A percentile compares a stretch with the other conserved stretches of the same genome.
phyloP scores from a whole-genome alignment of 2,113 vertebrate species.

The Ochotona curzoniae region DNA sequence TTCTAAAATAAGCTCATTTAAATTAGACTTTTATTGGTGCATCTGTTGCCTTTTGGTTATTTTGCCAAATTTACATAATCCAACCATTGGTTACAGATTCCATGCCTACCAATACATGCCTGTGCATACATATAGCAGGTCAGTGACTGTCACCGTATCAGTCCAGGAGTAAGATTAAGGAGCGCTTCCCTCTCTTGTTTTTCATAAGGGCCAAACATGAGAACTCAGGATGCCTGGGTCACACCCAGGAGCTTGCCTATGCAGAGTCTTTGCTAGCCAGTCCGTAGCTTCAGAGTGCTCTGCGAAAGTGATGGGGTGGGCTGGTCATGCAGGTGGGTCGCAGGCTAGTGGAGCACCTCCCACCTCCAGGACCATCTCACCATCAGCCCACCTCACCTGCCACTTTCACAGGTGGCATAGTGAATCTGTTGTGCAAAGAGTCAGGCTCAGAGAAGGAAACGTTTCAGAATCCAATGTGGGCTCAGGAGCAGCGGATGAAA shows the following conservation, averaged over 20 bases:
- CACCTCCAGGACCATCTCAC: not conserved
- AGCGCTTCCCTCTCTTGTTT: not conserved
- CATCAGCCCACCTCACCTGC: not conserved
- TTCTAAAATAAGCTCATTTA: not conserved
- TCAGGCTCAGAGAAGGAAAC: not conserved
- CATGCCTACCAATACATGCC: not conserved
- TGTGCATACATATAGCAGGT: not conserved
- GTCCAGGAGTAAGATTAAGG: conserved; percentile 1
- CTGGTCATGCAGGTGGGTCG: rapidly evolving
- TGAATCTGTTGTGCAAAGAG: not conserved
- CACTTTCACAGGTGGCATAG: not conserved
- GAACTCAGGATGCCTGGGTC: not conserved
- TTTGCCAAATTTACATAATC: conserved; percentile 20
- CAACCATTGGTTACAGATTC: not conserved
- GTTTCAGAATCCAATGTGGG: conserved; percentile 1
- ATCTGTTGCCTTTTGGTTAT: conserved; percentile 3
- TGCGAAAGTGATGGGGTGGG: not conserved
- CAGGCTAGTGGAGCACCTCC: not conserved
- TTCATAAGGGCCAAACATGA: not conserved
- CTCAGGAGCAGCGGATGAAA: conserved; percentile 3
- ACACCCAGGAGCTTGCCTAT: not conserved
- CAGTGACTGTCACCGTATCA: not conserved
- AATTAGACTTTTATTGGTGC: not conserved
- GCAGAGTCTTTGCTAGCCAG: not conserved
- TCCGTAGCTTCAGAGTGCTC: not conserved